Base-by-base conservation (phyloP, 64 coral and sea anemone genomes). In the Platygyra sinensis region DNA sequence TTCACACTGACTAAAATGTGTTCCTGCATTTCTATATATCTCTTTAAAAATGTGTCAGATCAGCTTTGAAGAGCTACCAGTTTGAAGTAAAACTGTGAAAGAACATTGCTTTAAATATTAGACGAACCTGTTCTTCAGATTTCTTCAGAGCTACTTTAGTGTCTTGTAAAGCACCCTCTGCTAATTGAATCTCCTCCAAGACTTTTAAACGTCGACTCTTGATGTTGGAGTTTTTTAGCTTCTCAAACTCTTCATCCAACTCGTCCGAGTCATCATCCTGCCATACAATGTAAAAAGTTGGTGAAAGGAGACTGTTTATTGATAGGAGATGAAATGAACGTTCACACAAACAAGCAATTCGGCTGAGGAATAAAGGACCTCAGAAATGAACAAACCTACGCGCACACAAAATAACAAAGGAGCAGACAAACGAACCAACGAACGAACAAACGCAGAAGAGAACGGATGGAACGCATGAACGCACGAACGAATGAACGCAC, bases 161-260 rank as follows among this genome's bases (percentile, higher is more conserved):
- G 7, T 95, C 89, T n/a, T 83, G 28, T 52, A 93, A 27, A 15
- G 72, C 77, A 2, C 30, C 39, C 38, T 99, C 91, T 19, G 97
- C 97, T 63, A 87, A 52, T 25, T 74, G 77, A 55, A 96, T 96
- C 79, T 96, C 91, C 29, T 99, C 97, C 36, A 93, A 83, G 16
- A 95, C 89, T 73, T 96, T 93, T 18, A 95, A 77, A 29, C 82
- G 93, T 14, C 93, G 76, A 24, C 88, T 89, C 74, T 96, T 95
- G 14, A 99, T 71, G 73, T 99, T 99, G 8, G 94, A 89, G 13
- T 79, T 92, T 73, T 99, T 95, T 46, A 99, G 76, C 63, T 93
- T 99, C n/a, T 99, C 97, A 79, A 99, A 99, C 74, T 99, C 97
- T 67, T 99, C 88, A 82, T 99, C 94, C 24, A 99, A 79, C 55